Base-by-base conservation (phyloP, 2,797 vertebrate genomes). In the Acipenser oxyrinchus region DNA sequence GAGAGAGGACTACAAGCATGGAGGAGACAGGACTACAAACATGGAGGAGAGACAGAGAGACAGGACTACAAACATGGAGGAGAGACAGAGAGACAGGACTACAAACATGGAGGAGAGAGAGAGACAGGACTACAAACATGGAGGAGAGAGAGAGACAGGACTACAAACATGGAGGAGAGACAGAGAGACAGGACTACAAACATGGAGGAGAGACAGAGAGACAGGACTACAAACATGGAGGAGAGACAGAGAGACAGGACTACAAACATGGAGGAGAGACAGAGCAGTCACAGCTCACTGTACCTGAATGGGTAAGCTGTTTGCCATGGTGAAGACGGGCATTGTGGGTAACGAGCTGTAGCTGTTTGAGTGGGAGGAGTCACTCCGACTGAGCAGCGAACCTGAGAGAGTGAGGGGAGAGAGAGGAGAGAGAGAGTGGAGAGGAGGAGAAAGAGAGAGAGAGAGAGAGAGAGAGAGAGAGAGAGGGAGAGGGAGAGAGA, bases 361-460 rank as follows among this genome's bases (percentile, higher is more conserved):
- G 78, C 86, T 88, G 75, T 77, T 81, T 64, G 89, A 86, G 79
- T 92, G 88, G 64, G 90, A 84, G 51, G 87, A 83, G 70, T 93
- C 91, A 64, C 81, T 84, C 71, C 87, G 89, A 85, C 83, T 88
- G 82, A 92, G 81, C 88, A 93, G 86, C 72, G 91, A 84, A 69
- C 87, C 92, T 93, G 76, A 18, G 49, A 60, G 62, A 51, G 6
- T 50, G 66, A 60, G 4, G 49, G 10, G n/a, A 48, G 7, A 37
- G 15, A 49, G 6, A 1, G 13, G 49, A 12, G 10, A 10, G 6
- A 51, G 15, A 8, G 62, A 49, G 48, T 8, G 12, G n/a, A 50
- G 7, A 8, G 10, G 7, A 9, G 63, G 11, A 8, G 58, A 60
- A 12, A 7, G 8, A 7, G 58, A 60, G 10, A 57, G 10, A 37